A percentile compares a stretch with the other conserved stretches of the same genome.
Evolutionary conservation across 2,888 invertebrate species (phyloP).

Genomic region (Aphodius granarius): DNA sequence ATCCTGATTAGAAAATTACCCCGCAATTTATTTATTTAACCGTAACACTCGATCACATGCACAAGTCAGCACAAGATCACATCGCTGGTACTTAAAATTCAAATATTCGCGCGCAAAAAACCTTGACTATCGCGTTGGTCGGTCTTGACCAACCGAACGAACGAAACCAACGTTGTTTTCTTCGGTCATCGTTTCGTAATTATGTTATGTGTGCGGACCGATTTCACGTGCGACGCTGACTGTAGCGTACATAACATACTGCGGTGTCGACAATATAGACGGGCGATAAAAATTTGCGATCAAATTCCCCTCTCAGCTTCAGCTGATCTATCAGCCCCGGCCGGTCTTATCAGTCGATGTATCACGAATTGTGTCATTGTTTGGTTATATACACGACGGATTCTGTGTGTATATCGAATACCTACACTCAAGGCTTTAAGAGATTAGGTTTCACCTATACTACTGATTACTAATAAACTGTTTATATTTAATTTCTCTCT

Average conservation of each 20-base stretch:
- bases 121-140: background rate
- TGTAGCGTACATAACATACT: background rate
- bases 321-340: background rate
- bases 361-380: background rate
- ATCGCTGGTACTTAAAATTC: background rate
- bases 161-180: background rate
- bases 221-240: background rate
- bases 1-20: conserved; percentile 32
- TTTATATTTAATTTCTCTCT: no score
- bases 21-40: conserved; percentile 30
- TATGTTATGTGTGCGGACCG: background rate
- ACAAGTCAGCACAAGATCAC: background rate
- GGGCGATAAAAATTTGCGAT: background rate
- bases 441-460: background rate
- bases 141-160: no score
- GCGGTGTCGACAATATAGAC: background rate
- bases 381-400: background rate
- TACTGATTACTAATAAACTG: background rate
- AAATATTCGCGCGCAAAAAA: background rate
- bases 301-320: background rate
- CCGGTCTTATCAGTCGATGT: background rate
- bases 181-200: background rate
- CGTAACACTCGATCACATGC: background rate
- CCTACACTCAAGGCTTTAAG: background rate
- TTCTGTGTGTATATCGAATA: background rate